These are phyloP conservation scores for Sitobion miscanthi DNA, from an alignment of 1,140 invertebrate species.

Conservation along the genomic window DNA sequence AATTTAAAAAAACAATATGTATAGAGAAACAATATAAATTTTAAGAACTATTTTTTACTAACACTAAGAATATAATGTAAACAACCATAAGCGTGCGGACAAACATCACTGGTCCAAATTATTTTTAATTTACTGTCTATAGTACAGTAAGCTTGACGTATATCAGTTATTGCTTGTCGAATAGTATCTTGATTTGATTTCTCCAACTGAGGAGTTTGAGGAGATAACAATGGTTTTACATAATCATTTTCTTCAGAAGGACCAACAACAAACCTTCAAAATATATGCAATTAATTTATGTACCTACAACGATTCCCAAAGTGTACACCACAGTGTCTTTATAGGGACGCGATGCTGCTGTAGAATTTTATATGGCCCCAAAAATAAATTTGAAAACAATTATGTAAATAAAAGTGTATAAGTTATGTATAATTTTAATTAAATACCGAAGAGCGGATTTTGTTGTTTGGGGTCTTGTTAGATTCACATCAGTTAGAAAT, in stretches of 20 bases:
- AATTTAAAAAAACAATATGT: constrained; percentile 55
- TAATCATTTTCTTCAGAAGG: constrained; percentile 65
- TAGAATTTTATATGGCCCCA: too few relatives aligned
- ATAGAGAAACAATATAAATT: background rate
- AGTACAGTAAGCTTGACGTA: constrained; percentile 6
- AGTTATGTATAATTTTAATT: too few relatives aligned
- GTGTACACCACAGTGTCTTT: too few relatives aligned
- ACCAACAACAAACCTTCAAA: constrained; percentile 69
- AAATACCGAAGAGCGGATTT: too few relatives aligned
- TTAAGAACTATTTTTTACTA: constrained; percentile 57
- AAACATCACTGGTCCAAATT: constrained; percentile 61
- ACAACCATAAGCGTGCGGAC: constrained; percentile 72
- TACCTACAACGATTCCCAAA: background rate
- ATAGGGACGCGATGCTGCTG: too few relatives aligned
- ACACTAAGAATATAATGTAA: constrained; percentile 67
- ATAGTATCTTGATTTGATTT: constrained; percentile 35
- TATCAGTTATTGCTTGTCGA: constrained; percentile 21
- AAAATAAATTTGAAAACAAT: too few relatives aligned
- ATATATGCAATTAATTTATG: background rate
- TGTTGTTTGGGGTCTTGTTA: too few relatives aligned
- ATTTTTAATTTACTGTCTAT: constrained; percentile 48
- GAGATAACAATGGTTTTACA: constrained; percentile 31
- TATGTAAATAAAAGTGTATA: too few relatives aligned
- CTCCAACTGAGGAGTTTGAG: background rate
- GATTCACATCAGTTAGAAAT: too few relatives aligned